Conservation (phyloP, 2,113 vertebrate species). For the Cebidichthys violaceus region DNA sequence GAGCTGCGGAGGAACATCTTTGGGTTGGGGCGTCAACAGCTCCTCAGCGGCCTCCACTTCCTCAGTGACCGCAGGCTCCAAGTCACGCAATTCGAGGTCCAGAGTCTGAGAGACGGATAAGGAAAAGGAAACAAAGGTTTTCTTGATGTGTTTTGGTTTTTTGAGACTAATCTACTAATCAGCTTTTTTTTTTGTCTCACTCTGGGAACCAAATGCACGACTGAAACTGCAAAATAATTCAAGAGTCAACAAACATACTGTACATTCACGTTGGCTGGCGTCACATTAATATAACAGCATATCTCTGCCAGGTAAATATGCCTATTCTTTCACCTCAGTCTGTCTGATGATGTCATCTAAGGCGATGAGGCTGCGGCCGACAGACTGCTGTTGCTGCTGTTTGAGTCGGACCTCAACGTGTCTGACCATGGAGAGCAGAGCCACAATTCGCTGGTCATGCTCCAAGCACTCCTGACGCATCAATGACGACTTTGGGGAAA, state of each 20-base stretch:
- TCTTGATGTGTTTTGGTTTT: slow-evolving; percentile 16
- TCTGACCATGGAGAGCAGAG: slow-evolving; percentile 90
- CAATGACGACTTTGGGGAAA: slow-evolving; percentile 80
- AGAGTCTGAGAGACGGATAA: slow-evolving; percentile 81
- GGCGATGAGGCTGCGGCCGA: slow-evolving; percentile 78
- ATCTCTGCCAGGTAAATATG: not conserved
- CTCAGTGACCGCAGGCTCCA: slow-evolving; percentile 85
- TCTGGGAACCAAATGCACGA: not conserved
- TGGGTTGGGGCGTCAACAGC: slow-evolving; percentile 82
- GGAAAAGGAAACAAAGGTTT: slow-evolving; percentile 28
- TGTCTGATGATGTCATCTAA: slow-evolving; percentile 87
- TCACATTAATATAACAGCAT: not conserved
- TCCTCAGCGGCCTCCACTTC: slow-evolving; percentile 85
- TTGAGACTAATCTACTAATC: slow-evolving; percentile 40
- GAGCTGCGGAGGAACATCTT: slow-evolving; percentile 91
- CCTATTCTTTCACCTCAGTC: slow-evolving; percentile 84
- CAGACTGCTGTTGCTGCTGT: slow-evolving; percentile 85
- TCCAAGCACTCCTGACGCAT: slow-evolving; percentile 91
- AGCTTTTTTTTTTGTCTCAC: not conserved
- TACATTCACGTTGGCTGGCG: accelerated
- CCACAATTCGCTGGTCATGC: slow-evolving; percentile 89
- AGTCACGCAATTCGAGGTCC: slow-evolving; percentile 88
- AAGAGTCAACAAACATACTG: accelerated
- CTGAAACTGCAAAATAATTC: not conserved
- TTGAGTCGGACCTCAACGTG: slow-evolving; percentile 92